phyloP scores from a whole-genome alignment of 2,113 vertebrate genomes.

The Gadus macrocephalus region DNA sequence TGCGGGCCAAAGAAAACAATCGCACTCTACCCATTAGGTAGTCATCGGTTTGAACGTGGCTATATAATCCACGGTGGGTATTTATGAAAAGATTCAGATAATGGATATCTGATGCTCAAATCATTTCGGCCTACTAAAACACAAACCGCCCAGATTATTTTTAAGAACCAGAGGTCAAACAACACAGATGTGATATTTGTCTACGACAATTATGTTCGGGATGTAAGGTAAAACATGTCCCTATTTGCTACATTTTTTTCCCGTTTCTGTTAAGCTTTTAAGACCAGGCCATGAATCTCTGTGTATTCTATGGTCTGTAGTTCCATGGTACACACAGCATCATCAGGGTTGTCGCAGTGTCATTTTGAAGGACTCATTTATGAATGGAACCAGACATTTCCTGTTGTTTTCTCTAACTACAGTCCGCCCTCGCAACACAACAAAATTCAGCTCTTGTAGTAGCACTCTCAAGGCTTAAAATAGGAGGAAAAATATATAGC shows the following conservation, averaged over 20 bases:
- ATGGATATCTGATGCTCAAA: neutral
- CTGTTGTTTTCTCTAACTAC: no score
- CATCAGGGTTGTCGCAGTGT: no score
- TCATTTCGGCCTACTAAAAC: constrained; percentile 13
- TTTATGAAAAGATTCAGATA: constrained; percentile 1
- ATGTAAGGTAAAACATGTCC: constrained; percentile 15
- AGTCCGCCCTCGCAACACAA: no score
- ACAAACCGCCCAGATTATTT: constrained; percentile 18
- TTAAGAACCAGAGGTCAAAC: constrained; percentile 27
- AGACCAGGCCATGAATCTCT: constrained; percentile 18
- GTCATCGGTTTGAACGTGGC: constrained; percentile 12
- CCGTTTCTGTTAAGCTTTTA: constrained; percentile 44
- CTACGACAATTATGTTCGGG: constrained; percentile 28
- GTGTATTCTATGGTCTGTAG: constrained; percentile 36
- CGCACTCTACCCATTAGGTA: constrained; percentile 8
- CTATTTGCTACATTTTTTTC: constrained; percentile 29
- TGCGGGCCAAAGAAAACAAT: constrained; percentile 38
- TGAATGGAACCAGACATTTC: no score
- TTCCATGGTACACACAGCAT: constrained; percentile 18
- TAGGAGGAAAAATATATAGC: no score
- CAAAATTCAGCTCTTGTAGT: no score
- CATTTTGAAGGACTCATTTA: no score
- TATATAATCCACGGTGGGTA: constrained; percentile 30
- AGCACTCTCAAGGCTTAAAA: no score
- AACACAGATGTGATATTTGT: constrained; percentile 30